Percentiles rank a stretch among this genome's conserved stretches.
Conservation (phyloP, 2,888 invertebrate genomes). For the Pseudoips prasinana region DNA sequence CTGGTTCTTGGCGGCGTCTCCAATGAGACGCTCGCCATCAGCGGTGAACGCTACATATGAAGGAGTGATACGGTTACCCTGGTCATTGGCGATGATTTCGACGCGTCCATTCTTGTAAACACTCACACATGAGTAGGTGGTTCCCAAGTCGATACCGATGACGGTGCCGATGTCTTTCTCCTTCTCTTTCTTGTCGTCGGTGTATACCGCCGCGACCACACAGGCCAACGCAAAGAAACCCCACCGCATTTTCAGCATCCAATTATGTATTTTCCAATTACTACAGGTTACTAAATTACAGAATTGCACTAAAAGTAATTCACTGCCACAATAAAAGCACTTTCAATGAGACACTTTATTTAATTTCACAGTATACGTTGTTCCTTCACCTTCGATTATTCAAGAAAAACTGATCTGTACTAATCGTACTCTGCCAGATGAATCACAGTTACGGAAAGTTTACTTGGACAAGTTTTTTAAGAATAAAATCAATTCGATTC, state of each 20-base stretch:
- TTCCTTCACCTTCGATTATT: slow-evolving; percentile 62
- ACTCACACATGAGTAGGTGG: slow-evolving; percentile 98
- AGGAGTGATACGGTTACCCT: slow-evolving; percentile 99
- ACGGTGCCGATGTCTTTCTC: slow-evolving; percentile 96
- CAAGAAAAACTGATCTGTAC: slow-evolving; percentile 72
- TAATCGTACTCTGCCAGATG: too few species aligned
- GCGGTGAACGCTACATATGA: slow-evolving; percentile 98
- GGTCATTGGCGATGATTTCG: slow-evolving; percentile 99
- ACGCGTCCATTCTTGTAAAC: slow-evolving; percentile 98
- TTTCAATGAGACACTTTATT: slow-evolving; percentile 51
- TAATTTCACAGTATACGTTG: slow-evolving; percentile 42
- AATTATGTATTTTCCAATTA: slow-evolving; percentile 47
- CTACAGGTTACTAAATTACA: slow-evolving; percentile 31
- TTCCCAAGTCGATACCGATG: slow-evolving; percentile 99
- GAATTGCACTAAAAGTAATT: slow-evolving; percentile 35
- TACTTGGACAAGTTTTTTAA: too few species aligned
- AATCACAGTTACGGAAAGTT: too few species aligned
- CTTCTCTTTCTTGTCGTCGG: slow-evolving; percentile 91
- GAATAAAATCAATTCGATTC: too few species aligned
- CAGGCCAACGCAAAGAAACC: slow-evolving; percentile 83
- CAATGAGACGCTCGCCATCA: slow-evolving; percentile 97
- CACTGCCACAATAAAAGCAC: too few species aligned
- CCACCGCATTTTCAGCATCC: slow-evolving; percentile 80
- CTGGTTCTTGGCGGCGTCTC: slow-evolving; percentile 99
- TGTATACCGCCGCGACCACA: slow-evolving; percentile 77